Base-by-base conservation (phyloP, 2,797 vertebrate genomes). In the Fringilla coelebs region DNA sequence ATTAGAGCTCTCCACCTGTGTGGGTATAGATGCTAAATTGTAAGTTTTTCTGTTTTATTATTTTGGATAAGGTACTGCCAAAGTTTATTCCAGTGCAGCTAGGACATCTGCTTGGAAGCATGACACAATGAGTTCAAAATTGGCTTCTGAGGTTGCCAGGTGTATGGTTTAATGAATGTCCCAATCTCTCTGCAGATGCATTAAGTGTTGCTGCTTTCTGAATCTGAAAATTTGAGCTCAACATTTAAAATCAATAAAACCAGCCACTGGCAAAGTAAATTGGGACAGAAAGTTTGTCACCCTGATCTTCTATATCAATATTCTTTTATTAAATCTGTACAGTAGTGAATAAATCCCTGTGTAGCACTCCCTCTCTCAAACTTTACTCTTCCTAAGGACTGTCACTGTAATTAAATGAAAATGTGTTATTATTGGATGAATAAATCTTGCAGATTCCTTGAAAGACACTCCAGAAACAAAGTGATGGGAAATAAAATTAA, bases 181-280 rank as follows among this genome's bases (percentile, higher is more conserved):
- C 74, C 48, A 55, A 3, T 81, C 75, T 78, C 68, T 84, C 52
- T 31, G 29, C 68, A 58, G 61, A 84, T 17, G 4, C 67, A 60
- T 61, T 84, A 90, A 76, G n/a, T 54, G 45, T 58, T 73, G 36
- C 66, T 93, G 77, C 45, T 86, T 79, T 91, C 84, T 85, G 85
- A 81, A 89, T 40, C 36, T 40, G 82, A 73, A 77, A 88, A 90
- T 60, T 24, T 1, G 6, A 91, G 68, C 72, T 93, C 63, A 78
- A 83, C 65, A 21, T 76, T 87, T 90, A 86, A 85, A 90, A 94
- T 91, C 93, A 86, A 93, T 91, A 91, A 79, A 94, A 21, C 7
- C 80, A 92, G 58, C 73, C 73, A 83, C 61, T 70, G 24, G 73
- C 45, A 72, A 89, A 88, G 71, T 81, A 89, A 94, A 96, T 76